A percentile compares a stretch with the other conserved stretches of the same genome.
Conservation (phyloP, 64 coral and sea anemone species). For the Dendronephthya gigantea region DNA sequence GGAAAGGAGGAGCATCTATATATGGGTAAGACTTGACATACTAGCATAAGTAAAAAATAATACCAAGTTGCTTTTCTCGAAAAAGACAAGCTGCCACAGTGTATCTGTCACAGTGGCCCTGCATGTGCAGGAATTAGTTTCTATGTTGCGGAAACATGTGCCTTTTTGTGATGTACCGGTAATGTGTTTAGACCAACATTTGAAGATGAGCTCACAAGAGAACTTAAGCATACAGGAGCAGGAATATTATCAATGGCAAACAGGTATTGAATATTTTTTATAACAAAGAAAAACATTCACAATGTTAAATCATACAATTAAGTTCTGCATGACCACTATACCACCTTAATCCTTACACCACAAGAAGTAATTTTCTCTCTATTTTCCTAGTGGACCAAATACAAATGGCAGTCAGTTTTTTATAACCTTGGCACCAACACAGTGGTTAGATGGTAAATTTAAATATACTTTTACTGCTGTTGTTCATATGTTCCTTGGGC, state of each 20-base stretch:
- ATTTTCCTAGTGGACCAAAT: conserved; percentile 64
- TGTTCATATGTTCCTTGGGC: too few relatives aligned
- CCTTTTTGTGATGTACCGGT: too few relatives aligned
- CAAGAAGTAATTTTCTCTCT: background rate
- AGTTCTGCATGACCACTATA: too few relatives aligned
- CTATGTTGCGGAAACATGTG: too few relatives aligned
- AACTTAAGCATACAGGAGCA: conserved; percentile 91
- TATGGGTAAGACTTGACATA: conserved; percentile 53
- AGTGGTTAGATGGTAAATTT: conserved; percentile 91
- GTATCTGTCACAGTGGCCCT: too few relatives aligned
- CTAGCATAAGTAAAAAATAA: background rate
- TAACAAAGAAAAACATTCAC: background rate
- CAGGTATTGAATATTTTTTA: conserved; percentile 36
- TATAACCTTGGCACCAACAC: conserved; percentile 73
- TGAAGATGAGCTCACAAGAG: conserved; percentile 99
- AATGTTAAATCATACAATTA: too few relatives aligned
- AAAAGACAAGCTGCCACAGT: too few relatives aligned
- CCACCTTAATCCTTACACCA: too few relatives aligned
- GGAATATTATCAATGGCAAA: conserved; percentile 97
- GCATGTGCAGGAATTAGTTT: too few relatives aligned
- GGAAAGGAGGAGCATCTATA: conserved; percentile 79
- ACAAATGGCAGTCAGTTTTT: conserved; percentile 99
- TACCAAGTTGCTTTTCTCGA: too few relatives aligned
- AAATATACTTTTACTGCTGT: background rate
- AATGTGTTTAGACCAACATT: conserved; percentile 56